Percentiles rank a stretch among this genome's conserved stretches.
phyloP scores from a whole-genome alignment of 1,140 invertebrate species.

The Agrypnia vestita region DNA sequence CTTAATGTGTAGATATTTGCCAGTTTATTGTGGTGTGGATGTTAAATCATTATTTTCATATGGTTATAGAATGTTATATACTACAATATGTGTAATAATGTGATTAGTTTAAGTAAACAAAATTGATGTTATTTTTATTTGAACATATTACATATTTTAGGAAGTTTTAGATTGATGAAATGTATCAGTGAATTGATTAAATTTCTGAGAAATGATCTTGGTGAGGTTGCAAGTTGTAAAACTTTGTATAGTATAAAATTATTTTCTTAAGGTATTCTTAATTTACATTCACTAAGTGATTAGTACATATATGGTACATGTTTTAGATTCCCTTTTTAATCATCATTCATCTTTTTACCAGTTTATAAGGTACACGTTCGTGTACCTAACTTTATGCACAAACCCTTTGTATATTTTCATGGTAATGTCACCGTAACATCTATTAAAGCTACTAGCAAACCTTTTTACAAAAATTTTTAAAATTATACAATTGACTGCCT shows the following conservation, averaged over 20 bases:
- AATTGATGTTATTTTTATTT: conserved; percentile 42
- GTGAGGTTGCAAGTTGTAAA: neutral
- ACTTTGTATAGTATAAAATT: neutral
- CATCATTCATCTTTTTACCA: neutral
- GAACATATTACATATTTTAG: conserved; percentile 39
- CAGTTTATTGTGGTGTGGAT: conserved; percentile 35
- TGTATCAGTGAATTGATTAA: neutral
- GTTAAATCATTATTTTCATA: conserved; percentile 57
- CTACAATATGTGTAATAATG: neutral
- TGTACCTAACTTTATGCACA: conserved; percentile 12
- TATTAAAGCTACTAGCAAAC: neutral
- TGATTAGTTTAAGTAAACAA: conserved; percentile 37
- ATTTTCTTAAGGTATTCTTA: neutral
- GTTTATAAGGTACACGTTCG: too few relatives aligned
- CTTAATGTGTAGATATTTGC: conserved; percentile 50
- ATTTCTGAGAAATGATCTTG: conserved; percentile 11
- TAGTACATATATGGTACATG: neutral
- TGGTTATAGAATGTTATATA: conserved; percentile 29
- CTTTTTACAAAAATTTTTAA: neutral
- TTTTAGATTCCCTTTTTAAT: neutral
- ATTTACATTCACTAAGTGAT: neutral
- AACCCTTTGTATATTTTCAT: conserved; percentile 34
- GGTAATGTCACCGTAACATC: neutral
- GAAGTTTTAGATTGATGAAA: conserved; percentile 26
- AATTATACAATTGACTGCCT: conserved; percentile 47